Percentiles rank a stretch among this genome's conserved stretches.
phyloP scores from a whole-genome alignment of 1,140 invertebrate species.

The Euborellia annulipes region DNA sequence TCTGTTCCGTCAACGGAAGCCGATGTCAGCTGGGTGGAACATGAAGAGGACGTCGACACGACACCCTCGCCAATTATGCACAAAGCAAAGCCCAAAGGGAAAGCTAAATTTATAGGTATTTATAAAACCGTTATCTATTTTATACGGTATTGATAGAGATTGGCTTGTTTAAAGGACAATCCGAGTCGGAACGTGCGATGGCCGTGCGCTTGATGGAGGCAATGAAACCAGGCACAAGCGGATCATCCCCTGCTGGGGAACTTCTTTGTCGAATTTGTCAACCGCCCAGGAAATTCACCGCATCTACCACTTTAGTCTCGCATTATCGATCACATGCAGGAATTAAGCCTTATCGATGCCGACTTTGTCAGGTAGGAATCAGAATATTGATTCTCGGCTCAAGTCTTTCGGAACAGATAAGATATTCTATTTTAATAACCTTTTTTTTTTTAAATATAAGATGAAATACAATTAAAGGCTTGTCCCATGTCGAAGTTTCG shows the following conservation, averaged over 20 bases:
- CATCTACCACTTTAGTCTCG: slow-evolving; percentile 44
- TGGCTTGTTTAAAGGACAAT: slow-evolving; percentile 17
- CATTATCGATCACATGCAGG: slow-evolving; percentile 51
- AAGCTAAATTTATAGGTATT: slow-evolving; percentile 33
- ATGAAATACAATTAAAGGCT: no score
- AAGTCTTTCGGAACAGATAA: no score
- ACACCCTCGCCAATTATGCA: no score
- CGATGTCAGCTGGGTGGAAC: no score
- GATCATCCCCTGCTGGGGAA: slow-evolving; percentile 24
- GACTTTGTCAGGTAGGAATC: slow-evolving; percentile 32
- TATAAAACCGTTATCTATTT: no score
- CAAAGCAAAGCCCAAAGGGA: slow-evolving; percentile 29
- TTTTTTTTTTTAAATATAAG: no score
- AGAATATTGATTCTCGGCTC: no score
- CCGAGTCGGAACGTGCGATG: slow-evolving; percentile 33
- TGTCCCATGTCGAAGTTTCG: no score
- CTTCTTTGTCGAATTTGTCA: slow-evolving; percentile 45
- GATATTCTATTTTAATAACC: no score
- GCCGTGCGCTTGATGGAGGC: slow-evolving; percentile 31
- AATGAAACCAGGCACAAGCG: slow-evolving; percentile 30
- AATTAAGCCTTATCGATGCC: slow-evolving; percentile 47
- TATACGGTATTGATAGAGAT: no score
- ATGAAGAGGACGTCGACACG: no score
- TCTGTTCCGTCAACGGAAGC: no score
- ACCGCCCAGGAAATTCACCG: slow-evolving; percentile 43